Percentiles rank a stretch among this genome's conserved stretches.
Evolutionary conservation across 2,113 vertebrate genomes (phyloP).

Genomic region (Podarcis raffonei): DNA sequence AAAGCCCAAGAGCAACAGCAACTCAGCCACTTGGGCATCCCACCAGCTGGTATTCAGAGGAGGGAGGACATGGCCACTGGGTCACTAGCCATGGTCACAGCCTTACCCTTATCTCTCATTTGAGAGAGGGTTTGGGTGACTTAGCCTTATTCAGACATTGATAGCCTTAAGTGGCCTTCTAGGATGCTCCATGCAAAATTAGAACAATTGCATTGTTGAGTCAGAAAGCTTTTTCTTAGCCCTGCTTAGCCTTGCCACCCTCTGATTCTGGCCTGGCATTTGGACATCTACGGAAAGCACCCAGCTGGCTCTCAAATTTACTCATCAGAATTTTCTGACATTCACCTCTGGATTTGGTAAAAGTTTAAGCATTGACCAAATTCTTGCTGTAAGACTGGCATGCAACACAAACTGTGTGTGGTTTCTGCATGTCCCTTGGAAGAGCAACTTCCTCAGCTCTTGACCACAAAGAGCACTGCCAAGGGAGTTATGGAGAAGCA

Average conservation of each 20-base stretch:
- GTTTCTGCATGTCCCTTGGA: background rate
- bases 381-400: background rate
- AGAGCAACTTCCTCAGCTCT: background rate
- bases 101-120: no score
- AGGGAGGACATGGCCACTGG: no score
- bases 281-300: no score
- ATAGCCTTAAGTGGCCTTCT: background rate
- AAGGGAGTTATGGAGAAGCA: rapidly evolving
- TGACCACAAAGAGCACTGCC: rapidly evolving
- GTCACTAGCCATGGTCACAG: no score
- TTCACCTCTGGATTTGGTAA: background rate
- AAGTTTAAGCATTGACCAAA: background rate
- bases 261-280: background rate
- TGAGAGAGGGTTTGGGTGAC: no score
- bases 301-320: no score
- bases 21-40: no score
- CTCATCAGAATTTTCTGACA: background rate
- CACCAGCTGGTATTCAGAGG: no score
- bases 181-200: background rate
- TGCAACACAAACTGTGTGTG: background rate
- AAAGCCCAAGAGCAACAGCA: no score
- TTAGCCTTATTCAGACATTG: no score
- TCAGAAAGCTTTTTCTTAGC: background rate
- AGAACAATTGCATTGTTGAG: background rate
- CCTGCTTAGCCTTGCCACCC: background rate